Evolutionary conservation across 2,888 invertebrate genomes (phyloP).

Genomic region (Keiferia lycopersicella): DNA sequence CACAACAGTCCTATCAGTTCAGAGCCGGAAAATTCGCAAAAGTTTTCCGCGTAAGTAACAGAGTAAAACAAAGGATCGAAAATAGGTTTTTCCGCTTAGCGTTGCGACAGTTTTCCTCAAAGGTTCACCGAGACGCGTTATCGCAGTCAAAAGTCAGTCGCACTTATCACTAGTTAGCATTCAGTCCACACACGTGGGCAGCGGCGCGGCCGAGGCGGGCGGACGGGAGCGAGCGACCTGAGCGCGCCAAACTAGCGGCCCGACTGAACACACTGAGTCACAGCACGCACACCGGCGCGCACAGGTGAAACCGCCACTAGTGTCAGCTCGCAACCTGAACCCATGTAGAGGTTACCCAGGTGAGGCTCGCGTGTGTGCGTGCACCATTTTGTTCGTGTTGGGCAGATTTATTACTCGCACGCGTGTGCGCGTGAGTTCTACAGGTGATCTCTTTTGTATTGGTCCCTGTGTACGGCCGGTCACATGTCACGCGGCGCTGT

Average conservation of each 20-base stretch:
- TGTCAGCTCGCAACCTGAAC: conserved; percentile 68
- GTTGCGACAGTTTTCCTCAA: conserved; percentile 10
- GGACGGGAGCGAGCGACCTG: conserved; percentile 56
- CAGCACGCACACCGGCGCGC: conserved; percentile 59
- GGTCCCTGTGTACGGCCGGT: conserved; percentile 57
- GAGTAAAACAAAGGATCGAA: background rate
- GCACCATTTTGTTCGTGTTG: conserved; percentile 73
- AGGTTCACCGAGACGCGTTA: conserved; percentile 35
- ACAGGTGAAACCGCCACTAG: conserved; percentile 76
- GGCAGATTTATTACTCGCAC: conserved; percentile 65
- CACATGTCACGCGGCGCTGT: conserved; percentile 70
- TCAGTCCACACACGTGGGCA: conserved; percentile 64
- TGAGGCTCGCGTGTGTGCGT: conserved; percentile 61
- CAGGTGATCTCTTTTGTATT: conserved; percentile 66
- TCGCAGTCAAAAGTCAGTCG: conserved; percentile 64
- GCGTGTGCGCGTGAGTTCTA: conserved; percentile 55
- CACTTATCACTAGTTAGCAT: conserved; percentile 69
- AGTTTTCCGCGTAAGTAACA: conserved; percentile 26
- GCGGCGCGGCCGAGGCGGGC: conserved; percentile 40
- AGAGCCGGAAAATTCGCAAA: conserved; percentile 36
- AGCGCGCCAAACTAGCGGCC: conserved; percentile 71
- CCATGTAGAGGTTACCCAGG: conserved; percentile 68
- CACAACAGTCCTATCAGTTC: conserved; percentile 50
- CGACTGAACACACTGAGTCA: conserved; percentile 72
- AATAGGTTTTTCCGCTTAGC: conserved; percentile 11